phyloP scores from a whole-genome alignment of 2,888 invertebrate genomes.

The Melikaiella ostensackeni region DNA sequence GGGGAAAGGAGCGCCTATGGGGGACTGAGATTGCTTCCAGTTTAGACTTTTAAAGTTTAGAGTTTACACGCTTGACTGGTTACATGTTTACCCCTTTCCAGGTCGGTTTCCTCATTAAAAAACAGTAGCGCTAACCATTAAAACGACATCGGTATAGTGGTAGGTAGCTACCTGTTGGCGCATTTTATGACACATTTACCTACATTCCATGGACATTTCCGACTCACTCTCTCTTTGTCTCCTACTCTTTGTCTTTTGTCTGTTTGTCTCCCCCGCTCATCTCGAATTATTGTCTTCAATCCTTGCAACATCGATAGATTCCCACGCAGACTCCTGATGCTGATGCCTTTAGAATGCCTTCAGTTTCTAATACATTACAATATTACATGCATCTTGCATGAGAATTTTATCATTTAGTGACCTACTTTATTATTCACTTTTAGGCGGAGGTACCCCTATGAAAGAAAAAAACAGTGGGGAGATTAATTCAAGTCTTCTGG shows the following conservation, averaged over 20 bases:
- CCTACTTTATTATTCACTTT: not conserved
- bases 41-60: constrained; percentile 18
- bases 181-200: constrained; percentile 60
- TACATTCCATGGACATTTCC: constrained; percentile 52
- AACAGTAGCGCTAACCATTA: constrained; percentile 18
- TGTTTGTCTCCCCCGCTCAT: constrained; percentile 45
- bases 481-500: too few species aligned
- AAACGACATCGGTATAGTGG: not conserved
- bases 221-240: constrained; percentile 44
- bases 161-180: constrained; percentile 14
- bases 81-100: constrained; percentile 27
- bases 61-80: constrained; percentile 17
- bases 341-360: constrained; percentile 5
- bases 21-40: not conserved
- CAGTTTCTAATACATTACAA: constrained; percentile 16
- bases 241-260: constrained; percentile 40
- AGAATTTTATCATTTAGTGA: not conserved
- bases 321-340: constrained; percentile 10
- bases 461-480: too few species aligned
- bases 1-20: constrained; percentile 27
- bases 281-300: constrained; percentile 1
- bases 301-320: constrained; percentile 34
- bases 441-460: too few species aligned
- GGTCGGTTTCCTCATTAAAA: constrained; percentile 1
- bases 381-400: constrained; percentile 1